A percentile compares a stretch with the other conserved stretches of the same genome.
Conservation (phyloP, 35 echinoderm and acorn worm genomes). For the Acanthaster planci region DNA sequence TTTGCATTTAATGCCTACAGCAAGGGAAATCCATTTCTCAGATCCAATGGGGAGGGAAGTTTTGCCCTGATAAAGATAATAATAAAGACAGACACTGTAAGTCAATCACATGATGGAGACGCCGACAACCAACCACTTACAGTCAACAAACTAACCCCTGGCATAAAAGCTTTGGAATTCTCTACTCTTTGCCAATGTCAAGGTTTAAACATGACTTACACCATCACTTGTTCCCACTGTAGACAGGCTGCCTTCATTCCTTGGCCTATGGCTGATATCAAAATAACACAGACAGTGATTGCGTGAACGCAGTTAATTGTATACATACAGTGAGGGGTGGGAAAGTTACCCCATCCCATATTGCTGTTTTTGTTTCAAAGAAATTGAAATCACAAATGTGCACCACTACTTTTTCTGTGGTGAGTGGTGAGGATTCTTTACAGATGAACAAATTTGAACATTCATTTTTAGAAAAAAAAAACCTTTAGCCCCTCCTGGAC, state of each 20-base stretch:
- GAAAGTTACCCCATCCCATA: too few relatives aligned
- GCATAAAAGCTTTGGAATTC: background rate
- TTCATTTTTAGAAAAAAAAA: too few relatives aligned
- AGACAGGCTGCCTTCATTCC: constrained; percentile 4
- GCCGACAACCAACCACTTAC: background rate
- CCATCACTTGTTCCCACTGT: background rate
- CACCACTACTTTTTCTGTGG: too few relatives aligned
- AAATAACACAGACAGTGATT: background rate
- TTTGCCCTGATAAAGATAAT: background rate
- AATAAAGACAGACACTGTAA: background rate
- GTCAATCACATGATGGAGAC: background rate
- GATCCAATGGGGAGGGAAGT: background rate
- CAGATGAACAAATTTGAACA: too few relatives aligned
- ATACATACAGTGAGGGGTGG: too few relatives aligned
- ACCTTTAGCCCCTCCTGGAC: too few relatives aligned
- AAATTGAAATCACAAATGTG: too few relatives aligned
- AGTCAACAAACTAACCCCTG: background rate
- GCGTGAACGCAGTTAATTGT: too few relatives aligned
- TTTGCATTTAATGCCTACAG: background rate
- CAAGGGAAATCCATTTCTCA: background rate
- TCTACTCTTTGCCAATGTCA: background rate
- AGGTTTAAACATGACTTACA: background rate
- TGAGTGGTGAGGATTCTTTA: too few relatives aligned
- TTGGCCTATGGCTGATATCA: background rate
- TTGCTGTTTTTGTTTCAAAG: too few relatives aligned